phyloP scores from a whole-genome alignment of 2,888 invertebrate species.

The Dolomedes plantarius region DNA sequence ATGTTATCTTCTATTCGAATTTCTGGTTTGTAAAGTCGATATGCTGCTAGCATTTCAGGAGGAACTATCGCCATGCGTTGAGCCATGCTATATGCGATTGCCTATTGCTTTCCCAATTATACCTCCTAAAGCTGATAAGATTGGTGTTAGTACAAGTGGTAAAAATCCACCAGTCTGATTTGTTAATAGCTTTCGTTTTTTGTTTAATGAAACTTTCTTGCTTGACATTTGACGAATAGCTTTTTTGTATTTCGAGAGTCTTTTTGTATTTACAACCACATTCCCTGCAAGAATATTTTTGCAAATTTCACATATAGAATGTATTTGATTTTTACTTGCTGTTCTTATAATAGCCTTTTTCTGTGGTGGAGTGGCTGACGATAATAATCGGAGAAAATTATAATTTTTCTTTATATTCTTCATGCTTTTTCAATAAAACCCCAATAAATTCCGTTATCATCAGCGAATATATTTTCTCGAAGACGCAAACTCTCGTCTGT shows the following conservation, averaged over 20 bases:
- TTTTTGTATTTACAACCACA: slow-evolving; percentile 20
- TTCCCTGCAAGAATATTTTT: slow-evolving; percentile 21
- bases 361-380: neutral
- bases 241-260: slow-evolving; percentile 16
- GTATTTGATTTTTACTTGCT: neutral
- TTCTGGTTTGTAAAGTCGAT: neutral
- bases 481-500: slow-evolving; percentile 66
- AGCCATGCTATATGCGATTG: neutral
- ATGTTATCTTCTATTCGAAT: neutral
- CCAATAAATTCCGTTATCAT: neutral
- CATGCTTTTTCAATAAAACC: neutral
- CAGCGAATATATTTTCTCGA: slow-evolving; percentile 16
- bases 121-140: neutral
- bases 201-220: neutral
- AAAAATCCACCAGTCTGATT: slow-evolving; percentile 55
- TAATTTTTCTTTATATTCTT: neutral
- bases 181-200: slow-evolving; percentile 18
- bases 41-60: neutral
- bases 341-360: neutral
- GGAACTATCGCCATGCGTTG: neutral
- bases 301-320: slow-evolving; percentile 37
- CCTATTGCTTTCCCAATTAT: slow-evolving; percentile 22
- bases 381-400: neutral
- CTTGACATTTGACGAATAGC: slow-evolving; percentile 5
- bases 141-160: slow-evolving; percentile 25